A percentile compares a stretch with the other conserved stretches of the same genome.
Conservation (phyloP, 2,797 vertebrate genomes). For the Synanceia verrucosa region DNA sequence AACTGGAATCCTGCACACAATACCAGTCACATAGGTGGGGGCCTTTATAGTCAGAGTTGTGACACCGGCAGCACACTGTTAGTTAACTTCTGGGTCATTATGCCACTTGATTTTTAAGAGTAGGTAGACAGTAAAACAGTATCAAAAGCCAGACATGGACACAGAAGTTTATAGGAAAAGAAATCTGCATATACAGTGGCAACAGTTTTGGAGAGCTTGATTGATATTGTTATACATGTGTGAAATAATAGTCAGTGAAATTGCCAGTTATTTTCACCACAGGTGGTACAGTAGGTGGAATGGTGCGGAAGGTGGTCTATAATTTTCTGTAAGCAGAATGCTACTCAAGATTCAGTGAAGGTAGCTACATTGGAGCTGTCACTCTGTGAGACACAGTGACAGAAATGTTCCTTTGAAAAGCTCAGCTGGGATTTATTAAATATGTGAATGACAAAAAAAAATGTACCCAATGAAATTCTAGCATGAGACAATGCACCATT, state of each 20-base stretch:
- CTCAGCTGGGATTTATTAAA: slow-evolving; percentile 58
- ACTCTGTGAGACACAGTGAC: slow-evolving; percentile 30
- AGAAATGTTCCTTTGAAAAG: slow-evolving; percentile 42
- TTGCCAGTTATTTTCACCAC: slow-evolving; percentile 67
- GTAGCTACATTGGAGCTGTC: slow-evolving; percentile 49
- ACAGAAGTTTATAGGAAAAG: slow-evolving; percentile 1
- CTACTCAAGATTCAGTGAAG: slow-evolving; percentile 54
- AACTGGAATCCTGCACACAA: slow-evolving; percentile 29
- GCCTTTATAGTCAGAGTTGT: slow-evolving; percentile 41
- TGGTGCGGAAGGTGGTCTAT: slow-evolving; percentile 51
- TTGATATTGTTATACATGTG: slow-evolving; percentile 51
- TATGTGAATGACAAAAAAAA: slow-evolving; percentile 45
- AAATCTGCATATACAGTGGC: neutral
- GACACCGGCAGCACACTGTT: slow-evolving; percentile 46
- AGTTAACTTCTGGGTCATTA: slow-evolving; percentile 67
- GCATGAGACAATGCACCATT: slow-evolving; percentile 9
- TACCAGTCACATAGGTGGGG: slow-evolving; percentile 31
- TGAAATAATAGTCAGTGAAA: slow-evolving; percentile 62
- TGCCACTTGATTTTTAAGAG: slow-evolving; percentile 50
- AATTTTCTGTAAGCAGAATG: slow-evolving; percentile 69
- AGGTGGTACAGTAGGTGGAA: slow-evolving; percentile 70
- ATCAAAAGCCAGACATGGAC: slow-evolving; percentile 17
- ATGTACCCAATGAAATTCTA: slow-evolving; percentile 17
- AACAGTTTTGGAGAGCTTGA: slow-evolving; percentile 47
- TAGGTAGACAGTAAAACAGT: slow-evolving; percentile 20